A percentile compares a stretch with the other conserved stretches of the same genome.
Evolutionary conservation across 1,140 invertebrate genomes (phyloP).

Genomic region (Gryllus bimaculatus): DNA sequence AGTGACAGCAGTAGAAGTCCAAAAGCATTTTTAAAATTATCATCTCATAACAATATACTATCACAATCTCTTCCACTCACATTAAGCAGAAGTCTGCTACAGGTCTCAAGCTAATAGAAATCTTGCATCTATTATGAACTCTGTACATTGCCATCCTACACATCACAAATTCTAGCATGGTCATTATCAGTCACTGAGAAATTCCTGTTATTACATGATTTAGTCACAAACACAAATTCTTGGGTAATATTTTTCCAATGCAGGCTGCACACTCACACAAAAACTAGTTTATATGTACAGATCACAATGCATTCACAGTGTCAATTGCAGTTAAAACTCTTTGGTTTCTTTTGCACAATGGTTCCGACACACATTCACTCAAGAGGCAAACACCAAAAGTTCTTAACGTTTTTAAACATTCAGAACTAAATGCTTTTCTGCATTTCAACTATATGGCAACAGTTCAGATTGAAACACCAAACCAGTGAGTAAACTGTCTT

Average conservation of each 20-base stretch:
- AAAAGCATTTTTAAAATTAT: not conserved
- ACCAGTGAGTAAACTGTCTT: no score
- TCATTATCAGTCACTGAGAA: no score
- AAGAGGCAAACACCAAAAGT: not conserved
- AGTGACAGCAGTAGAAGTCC: not conserved
- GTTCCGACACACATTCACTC: not conserved
- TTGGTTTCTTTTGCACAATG: slow-evolving; percentile 1
- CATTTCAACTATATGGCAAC: no score
- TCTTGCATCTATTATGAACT: not conserved
- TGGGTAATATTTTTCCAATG: not conserved
- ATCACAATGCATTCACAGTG: not conserved
- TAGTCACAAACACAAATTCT: not conserved
- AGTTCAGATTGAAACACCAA: no score
- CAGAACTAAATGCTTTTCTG: no score
- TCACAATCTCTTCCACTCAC: not conserved
- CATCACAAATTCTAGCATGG: not conserved
- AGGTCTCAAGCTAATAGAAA: slow-evolving; percentile 1
- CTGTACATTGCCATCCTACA: not conserved
- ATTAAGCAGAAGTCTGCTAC: slow-evolving; percentile 7
- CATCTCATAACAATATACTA: not conserved
- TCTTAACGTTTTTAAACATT: no score
- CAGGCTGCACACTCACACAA: not conserved
- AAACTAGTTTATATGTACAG: not conserved
- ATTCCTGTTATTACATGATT: no score
- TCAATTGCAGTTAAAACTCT: not conserved